phyloP scores from a whole-genome alignment of 2,113 vertebrate genomes.

The pig (Sus scrofa) region T2T-Sscrofa CM000817.6:129879501-129880000 shows the following conservation, averaged over 20 bases:
- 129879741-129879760: background rate
- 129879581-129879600: background rate
- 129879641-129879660: background rate
- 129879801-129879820: background rate
- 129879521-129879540: background rate
- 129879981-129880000: background rate
- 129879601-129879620: background rate
- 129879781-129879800: conserved; percentile 50
- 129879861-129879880: conserved; percentile 27
- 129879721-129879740: no score
- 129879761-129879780: conserved; percentile 11
- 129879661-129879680: background rate
- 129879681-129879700: conserved; percentile 49
- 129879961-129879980: background rate
- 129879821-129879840: conserved; percentile 2
- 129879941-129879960: background rate
- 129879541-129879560: background rate
- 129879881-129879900: background rate
- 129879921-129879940: background rate
- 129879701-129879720: no score
- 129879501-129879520: conserved; percentile 62
- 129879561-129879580: conserved; percentile 31
- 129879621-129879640: background rate
- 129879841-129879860: conserved; percentile 7
- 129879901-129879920: background rate